Evolutionary conservation across 2,113 vertebrate species (phyloP).

Genomic region (Plectropomus leopardus): DNA sequence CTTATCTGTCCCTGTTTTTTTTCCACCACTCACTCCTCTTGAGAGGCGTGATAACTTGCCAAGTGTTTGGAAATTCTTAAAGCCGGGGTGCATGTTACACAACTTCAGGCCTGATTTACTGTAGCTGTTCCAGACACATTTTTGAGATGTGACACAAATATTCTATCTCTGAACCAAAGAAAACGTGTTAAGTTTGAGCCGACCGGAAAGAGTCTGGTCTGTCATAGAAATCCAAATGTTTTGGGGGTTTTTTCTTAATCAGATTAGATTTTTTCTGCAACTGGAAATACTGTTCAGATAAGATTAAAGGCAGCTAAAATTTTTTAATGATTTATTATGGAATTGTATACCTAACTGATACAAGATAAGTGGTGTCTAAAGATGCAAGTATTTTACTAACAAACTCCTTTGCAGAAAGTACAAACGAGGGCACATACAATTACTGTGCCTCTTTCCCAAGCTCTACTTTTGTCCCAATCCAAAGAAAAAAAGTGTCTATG

Average conservation of each 20-base stretch:
- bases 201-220: neutral
- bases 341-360: neutral
- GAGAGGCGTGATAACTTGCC: slow-evolving; percentile 22
- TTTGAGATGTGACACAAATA: slow-evolving; percentile 5
- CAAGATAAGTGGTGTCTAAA: slow-evolving; percentile 15
- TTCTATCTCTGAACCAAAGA: neutral
- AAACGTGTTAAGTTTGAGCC: neutral
- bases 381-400: slow-evolving; percentile 11
- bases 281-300: neutral
- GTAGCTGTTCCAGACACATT: neutral
- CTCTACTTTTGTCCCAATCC: slow-evolving; percentile 29
- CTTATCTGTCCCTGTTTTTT: slow-evolving; percentile 14
- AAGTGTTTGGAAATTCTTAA: slow-evolving; percentile 45
- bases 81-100: neutral
- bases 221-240: neutral
- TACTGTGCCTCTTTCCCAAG: slow-evolving; percentile 8
- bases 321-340: neutral
- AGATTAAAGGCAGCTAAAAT: neutral
- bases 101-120: slow-evolving; percentile 17
- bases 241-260: too few relatives aligned
- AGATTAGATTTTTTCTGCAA: neutral
- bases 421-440: slow-evolving; percentile 13
- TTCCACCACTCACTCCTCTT: slow-evolving; percentile 31
- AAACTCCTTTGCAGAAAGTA: neutral
- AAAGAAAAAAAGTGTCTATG: slow-evolving; percentile 18